phyloP scores from a whole-genome alignment of 2,888 invertebrate genomes.

The Terebella lapidaria region DNA sequence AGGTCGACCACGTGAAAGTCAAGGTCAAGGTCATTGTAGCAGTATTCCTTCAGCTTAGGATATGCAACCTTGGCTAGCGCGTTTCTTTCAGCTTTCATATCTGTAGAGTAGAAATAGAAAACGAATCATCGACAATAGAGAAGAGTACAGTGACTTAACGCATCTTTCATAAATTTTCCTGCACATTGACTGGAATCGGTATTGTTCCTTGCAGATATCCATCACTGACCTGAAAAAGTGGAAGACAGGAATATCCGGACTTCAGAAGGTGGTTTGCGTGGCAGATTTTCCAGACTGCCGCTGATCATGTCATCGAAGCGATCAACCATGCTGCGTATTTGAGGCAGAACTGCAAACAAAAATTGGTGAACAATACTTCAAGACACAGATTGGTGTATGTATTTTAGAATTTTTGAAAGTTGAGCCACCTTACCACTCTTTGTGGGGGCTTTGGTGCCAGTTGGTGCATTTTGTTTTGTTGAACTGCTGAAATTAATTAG shows the following conservation, averaged over 20 bases:
- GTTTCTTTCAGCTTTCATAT: constrained; percentile 45
- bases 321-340: constrained; percentile 12
- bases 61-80: constrained; percentile 35
- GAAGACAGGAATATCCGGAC: constrained; percentile 47
- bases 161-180: too few species aligned
- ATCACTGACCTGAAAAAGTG: constrained; percentile 43
- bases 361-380: too few species aligned
- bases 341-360: constrained; percentile 20
- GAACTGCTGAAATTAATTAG: too few species aligned
- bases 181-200: too few species aligned
- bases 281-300: constrained; percentile 35
- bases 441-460: too few species aligned
- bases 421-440: too few species aligned
- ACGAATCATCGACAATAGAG: too few species aligned
- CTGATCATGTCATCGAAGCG: constrained; percentile 15
- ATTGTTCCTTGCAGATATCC: too few species aligned
- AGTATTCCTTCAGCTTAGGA: constrained; percentile 36
- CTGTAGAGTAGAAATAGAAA: constrained; percentile 22
- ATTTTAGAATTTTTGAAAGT: too few species aligned
- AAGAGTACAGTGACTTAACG: too few species aligned
- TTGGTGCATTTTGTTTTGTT: too few species aligned
- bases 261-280: constrained; percentile 37
- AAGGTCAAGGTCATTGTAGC: constrained; percentile 31
- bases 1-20: constrained; percentile 47
- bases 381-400: too few species aligned